A percentile compares a stretch with the other conserved stretches of the same genome.
These are phyloP conservation scores for Clytia hemisphaerica DNA, from an alignment of 30 jellyfish, hydroid and myxozoan genomes.

Conservation along the genomic window DNA sequence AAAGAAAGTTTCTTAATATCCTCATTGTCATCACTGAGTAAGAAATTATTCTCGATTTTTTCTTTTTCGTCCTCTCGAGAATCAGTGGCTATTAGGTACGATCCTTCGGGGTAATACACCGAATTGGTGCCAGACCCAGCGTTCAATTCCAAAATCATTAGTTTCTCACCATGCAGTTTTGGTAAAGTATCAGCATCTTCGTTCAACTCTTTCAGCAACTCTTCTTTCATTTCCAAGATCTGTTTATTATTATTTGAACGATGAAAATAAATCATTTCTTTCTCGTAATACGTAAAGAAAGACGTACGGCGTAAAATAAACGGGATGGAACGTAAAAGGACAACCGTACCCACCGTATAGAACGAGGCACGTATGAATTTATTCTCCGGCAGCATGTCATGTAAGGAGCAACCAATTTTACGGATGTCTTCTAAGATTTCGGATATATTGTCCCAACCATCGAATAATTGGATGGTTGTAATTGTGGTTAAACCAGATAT, in stretches of 20 bases:
- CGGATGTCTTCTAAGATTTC: conserved; percentile 22
- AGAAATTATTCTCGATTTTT: conserved; percentile 6
- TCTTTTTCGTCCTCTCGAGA: neutral
- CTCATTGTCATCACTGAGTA: neutral
- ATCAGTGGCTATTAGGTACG: conserved; percentile 23
- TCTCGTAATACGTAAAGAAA: conserved; percentile 20
- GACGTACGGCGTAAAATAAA: conserved; percentile 14
- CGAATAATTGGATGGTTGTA: conserved; percentile 22
- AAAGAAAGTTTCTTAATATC: neutral
- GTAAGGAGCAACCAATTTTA: conserved; percentile 26
- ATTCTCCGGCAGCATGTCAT: conserved; percentile 19
- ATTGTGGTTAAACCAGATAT: conserved; percentile 36
- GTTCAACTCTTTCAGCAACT: conserved; percentile 11
- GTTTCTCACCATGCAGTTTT: conserved; percentile 5
- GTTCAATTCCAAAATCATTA: conserved; percentile 25
- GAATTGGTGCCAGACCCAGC: conserved; percentile 30
- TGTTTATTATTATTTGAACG: conserved; percentile 20
- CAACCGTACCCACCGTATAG: neutral
- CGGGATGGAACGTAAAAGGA: conserved; percentile 17
- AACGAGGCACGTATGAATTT: neutral
- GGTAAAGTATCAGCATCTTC: conserved; percentile 1
- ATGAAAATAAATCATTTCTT: conserved; percentile 22
- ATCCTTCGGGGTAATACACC: conserved; percentile 19
- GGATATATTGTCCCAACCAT: conserved; percentile 25
- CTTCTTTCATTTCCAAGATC: conserved; percentile 7